Evolutionary conservation across 2,113 vertebrate species (phyloP).

Genomic region (Anoura caudifer): DNA sequence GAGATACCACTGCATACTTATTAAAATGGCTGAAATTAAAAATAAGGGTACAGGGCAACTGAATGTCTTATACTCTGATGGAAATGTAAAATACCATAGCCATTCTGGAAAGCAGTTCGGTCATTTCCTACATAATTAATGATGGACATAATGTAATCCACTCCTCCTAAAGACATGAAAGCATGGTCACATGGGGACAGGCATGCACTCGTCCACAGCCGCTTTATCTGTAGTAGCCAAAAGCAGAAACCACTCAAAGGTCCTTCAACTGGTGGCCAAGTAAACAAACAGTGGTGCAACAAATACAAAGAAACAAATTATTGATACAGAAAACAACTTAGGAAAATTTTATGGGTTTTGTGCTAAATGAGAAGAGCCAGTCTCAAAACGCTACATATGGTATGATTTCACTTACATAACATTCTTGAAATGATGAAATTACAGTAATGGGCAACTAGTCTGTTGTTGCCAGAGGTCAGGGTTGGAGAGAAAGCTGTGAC

Average conservation of each 20-base stretch:
- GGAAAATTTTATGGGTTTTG: not conserved
- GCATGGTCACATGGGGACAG: not conserved
- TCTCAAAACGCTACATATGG: not conserved
- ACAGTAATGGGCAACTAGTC: not conserved
- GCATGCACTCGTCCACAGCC: not conserved
- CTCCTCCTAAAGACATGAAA: not conserved
- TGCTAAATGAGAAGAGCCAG: not conserved
- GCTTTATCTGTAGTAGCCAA: not conserved
- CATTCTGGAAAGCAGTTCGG: not conserved
- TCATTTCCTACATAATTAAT: not conserved
- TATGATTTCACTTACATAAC: not conserved
- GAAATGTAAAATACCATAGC: not conserved
- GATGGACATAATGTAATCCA: not conserved
- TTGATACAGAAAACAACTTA: not conserved
- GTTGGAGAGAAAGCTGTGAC: fast-evolving
- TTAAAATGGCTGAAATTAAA: not conserved
- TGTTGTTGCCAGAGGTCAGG: not conserved
- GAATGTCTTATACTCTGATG: not conserved
- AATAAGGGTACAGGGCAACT: not conserved
- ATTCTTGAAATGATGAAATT: not conserved
- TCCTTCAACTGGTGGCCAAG: not conserved
- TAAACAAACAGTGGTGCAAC: not conserved
- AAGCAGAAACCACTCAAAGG: not conserved
- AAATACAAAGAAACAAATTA: not conserved
- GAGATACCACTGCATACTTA: not conserved